These are phyloP conservation scores for Magallana nippona DNA, from an alignment of 2,888 invertebrate species.

Conservation along the genomic window DNA sequence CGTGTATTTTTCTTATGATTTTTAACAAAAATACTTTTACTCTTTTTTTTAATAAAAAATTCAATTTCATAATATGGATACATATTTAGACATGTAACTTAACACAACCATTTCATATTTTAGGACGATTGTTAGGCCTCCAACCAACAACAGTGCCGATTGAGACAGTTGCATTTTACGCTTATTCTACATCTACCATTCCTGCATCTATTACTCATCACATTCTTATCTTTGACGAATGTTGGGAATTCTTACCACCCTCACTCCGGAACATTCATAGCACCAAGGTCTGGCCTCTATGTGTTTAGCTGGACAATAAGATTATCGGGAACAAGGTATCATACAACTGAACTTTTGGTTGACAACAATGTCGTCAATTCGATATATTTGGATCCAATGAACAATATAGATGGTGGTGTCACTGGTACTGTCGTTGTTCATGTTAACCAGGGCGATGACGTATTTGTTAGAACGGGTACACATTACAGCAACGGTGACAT, in stretches of 20 bases:
- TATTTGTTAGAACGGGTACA: not conserved
- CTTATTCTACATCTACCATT: not conserved
- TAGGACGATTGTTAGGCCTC: not conserved
- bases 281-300: not conserved
- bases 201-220: not conserved
- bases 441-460: not conserved
- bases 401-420: not conserved
- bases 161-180: not conserved
- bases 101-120: not conserved
- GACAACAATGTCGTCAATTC: too few relatives aligned
- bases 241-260: not conserved
- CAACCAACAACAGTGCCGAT: not conserved
- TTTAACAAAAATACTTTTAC: too few relatives aligned
- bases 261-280: not conserved
- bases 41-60: too few relatives aligned
- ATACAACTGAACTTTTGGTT: too few relatives aligned
- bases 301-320: conserved; percentile 9
- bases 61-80: too few relatives aligned
- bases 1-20: too few relatives aligned
- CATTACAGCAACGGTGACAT: not conserved
- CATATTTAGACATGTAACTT: too few relatives aligned
- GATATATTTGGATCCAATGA: too few relatives aligned
- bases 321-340: not conserved
- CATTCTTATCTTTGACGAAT: not conserved
- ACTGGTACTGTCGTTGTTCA: conserved; percentile 2